Conservation (phyloP, 2,113 vertebrate species). For the Siniperca chuatsi region DNA sequence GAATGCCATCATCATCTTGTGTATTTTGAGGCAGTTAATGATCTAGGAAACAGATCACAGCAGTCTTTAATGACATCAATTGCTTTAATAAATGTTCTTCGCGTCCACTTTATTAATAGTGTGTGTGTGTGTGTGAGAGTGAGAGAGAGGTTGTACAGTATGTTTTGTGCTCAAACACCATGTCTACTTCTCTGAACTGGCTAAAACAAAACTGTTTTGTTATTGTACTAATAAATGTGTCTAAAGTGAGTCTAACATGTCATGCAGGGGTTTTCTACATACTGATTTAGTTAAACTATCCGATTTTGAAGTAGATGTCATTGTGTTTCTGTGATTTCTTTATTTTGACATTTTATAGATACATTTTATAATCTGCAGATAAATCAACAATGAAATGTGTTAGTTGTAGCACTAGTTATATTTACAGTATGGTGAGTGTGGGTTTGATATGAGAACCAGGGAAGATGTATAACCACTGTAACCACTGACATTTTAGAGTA, state of each 20-base stretch:
- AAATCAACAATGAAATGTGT: neutral
- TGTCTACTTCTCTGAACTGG: neutral
- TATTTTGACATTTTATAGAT: neutral
- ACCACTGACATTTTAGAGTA: neutral
- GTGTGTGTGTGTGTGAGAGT: no score
- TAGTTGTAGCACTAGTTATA: neutral
- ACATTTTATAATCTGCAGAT: no score
- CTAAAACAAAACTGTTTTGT: neutral
- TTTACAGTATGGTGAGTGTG: neutral
- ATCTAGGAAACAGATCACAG: constrained; percentile 31
- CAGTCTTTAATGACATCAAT: constrained; percentile 12
- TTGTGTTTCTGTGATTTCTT: neutral
- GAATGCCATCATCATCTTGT: constrained; percentile 22
- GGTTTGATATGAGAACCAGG: neutral
- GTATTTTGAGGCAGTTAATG: constrained; percentile 48
- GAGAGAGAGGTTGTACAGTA: neutral
- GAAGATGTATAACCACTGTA: neutral
- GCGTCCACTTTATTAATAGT: constrained; percentile 7
- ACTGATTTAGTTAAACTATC: neutral
- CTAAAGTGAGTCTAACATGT: neutral
- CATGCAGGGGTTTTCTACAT: neutral
- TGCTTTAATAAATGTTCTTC: constrained; percentile 38
- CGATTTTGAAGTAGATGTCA: neutral
- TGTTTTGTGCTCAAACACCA: neutral
- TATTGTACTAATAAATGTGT: neutral